These are phyloP conservation scores for Bilobella aurantiaca DNA, from an alignment of 1,140 invertebrate species.

Conservation along the genomic window DNA sequence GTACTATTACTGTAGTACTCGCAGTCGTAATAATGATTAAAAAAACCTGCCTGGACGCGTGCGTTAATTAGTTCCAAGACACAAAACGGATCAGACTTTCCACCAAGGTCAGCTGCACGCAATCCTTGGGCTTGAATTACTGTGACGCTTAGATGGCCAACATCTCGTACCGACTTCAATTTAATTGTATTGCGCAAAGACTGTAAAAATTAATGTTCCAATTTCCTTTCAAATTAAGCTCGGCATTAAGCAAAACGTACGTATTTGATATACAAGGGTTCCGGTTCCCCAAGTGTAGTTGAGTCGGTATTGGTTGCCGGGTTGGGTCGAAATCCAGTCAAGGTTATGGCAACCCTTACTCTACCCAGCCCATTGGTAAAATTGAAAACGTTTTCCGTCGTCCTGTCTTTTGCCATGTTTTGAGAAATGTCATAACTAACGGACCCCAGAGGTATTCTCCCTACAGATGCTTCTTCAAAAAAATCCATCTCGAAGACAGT, in stretches of 20 bases:
- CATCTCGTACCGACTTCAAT: slow-evolving; percentile 46
- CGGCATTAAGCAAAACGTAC: neutral
- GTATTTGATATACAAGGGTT: neutral
- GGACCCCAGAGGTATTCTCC: neutral
- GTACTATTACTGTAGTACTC: too few relatives aligned
- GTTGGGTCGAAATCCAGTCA: neutral
- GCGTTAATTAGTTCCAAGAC: slow-evolving; percentile 91
- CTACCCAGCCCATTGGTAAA: neutral
- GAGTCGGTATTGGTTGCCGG: neutral
- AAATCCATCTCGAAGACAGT: slow-evolving; percentile 61
- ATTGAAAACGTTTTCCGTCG: neutral
- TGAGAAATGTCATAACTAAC: neutral
- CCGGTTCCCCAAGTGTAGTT: neutral
- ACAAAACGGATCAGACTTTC: slow-evolving; percentile 94
- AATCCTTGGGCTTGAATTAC: slow-evolving; percentile 78
- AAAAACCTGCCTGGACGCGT: slow-evolving; percentile 50
- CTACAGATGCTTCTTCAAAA: slow-evolving; percentile 63
- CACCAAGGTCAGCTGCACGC: slow-evolving; percentile 79
- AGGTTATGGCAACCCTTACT: neutral
- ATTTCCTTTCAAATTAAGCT: neutral
- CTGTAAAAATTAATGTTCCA: neutral
- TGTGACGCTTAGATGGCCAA: slow-evolving; percentile 80
- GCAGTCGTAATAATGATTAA: neutral
- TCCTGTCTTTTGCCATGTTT: neutral
- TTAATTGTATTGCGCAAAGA: neutral